Conservation (phyloP, 2,888 invertebrate species). For the Pandemis corylana region DNA sequence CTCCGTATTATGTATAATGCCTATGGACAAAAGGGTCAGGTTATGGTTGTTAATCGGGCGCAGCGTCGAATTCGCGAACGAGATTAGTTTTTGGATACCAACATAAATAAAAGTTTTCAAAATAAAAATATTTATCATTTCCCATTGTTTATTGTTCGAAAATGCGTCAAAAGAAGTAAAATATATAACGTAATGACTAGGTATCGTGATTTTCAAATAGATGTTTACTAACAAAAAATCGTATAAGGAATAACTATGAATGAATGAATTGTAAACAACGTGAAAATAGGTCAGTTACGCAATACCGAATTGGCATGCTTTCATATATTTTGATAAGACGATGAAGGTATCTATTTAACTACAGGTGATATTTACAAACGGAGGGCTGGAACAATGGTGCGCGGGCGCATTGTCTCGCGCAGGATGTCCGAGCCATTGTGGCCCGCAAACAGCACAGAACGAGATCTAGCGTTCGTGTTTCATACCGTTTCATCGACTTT, state of each 20-base stretch:
- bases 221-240: slow-evolving; percentile 1
- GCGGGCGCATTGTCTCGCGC: slow-evolving; percentile 76
- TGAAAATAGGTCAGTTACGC: not conserved
- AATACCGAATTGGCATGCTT: slow-evolving; percentile 32
- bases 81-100: too few species aligned
- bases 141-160: not conserved
- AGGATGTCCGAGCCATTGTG: slow-evolving; percentile 82
- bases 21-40: too few species aligned
- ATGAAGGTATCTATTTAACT: slow-evolving; percentile 63
- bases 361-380: slow-evolving; percentile 72
- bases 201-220: not conserved
- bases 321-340: slow-evolving; percentile 53
- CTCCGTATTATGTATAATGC: too few species aligned
- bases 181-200: not conserved
- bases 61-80: too few species aligned
- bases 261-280: not conserved
- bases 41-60: too few species aligned
- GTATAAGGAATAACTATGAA: not conserved
- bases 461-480: slow-evolving; percentile 71
- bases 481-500: slow-evolving; percentile 56
- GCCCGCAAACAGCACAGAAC: slow-evolving; percentile 82
- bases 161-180: not conserved
- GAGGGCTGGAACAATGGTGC: slow-evolving; percentile 74
- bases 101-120: too few species aligned
- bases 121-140: too few species aligned